These are phyloP conservation scores for Sebastes fasciatus DNA, from an alignment of 2,113 vertebrate species.

Conservation along the genomic window DNA sequence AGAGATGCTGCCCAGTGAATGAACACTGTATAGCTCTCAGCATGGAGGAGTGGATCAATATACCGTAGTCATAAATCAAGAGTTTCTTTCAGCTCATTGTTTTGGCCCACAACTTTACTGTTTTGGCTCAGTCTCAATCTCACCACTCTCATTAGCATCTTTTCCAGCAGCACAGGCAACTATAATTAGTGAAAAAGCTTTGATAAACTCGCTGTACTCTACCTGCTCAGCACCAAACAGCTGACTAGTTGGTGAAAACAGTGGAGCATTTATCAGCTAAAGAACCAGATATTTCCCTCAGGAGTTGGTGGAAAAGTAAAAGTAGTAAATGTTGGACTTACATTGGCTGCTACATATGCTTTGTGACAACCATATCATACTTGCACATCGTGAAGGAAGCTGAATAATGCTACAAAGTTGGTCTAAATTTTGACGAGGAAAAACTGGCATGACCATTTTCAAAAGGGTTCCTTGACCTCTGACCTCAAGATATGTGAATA, in stretches of 20 bases:
- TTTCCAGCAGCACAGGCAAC: background rate
- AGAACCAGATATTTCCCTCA: background rate
- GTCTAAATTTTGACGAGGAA: too few species aligned
- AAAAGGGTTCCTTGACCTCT: too few species aligned
- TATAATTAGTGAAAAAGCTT: background rate
- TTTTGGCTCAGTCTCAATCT: background rate
- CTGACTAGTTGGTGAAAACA: background rate
- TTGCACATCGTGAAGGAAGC: too few species aligned
- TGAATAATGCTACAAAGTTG: too few species aligned
- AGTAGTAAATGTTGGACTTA: background rate
- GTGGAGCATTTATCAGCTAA: background rate
- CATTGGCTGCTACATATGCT: too few species aligned
- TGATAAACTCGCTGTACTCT: background rate
- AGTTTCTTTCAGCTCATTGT: background rate
- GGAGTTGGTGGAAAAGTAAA: background rate
- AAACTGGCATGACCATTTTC: too few species aligned
- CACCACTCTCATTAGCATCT: background rate
- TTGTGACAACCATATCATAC: too few species aligned
- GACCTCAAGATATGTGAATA: too few species aligned
- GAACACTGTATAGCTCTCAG: conserved; percentile 15
- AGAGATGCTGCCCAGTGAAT: conserved; percentile 19
- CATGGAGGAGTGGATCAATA: conserved; percentile 13
- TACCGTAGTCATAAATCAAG: conserved; percentile 8
- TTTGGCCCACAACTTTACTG: background rate
- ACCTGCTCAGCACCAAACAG: background rate